Conservation (phyloP, 2,113 vertebrate genomes). For the Megalops atlanticus region DNA sequence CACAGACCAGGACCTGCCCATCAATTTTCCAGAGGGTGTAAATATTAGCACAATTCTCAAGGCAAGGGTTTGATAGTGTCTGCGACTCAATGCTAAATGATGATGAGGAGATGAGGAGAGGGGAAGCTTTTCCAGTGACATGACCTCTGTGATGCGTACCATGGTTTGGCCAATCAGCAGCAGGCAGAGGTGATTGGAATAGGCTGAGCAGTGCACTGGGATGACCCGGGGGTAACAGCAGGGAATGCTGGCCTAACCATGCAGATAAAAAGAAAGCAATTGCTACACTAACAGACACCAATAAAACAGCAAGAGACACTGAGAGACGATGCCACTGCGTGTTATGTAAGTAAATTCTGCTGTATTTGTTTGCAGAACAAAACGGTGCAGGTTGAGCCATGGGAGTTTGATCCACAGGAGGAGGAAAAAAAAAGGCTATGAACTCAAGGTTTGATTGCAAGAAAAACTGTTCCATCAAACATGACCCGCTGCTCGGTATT, state of each 20-base stretch:
- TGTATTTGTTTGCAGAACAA: neutral
- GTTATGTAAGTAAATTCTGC: neutral
- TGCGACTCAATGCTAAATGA: neutral
- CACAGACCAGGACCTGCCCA: neutral
- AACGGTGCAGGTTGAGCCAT: neutral
- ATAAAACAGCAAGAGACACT: neutral
- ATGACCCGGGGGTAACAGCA: neutral
- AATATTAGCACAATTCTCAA: neutral
- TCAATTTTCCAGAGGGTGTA: neutral
- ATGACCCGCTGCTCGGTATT: conserved; percentile 60
- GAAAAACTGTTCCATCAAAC: conserved; percentile 56
- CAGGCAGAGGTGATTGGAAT: neutral
- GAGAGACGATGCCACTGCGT: neutral
- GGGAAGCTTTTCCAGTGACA: too few relatives aligned
- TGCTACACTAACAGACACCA: neutral
- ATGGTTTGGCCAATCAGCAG: neutral
- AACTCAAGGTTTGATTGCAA: neutral
- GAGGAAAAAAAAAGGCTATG: neutral
- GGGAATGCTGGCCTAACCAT: neutral
- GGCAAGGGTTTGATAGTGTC: neutral
- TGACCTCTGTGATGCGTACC: neutral
- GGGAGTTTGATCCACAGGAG: conserved; percentile 39
- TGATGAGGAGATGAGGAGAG: too few relatives aligned
- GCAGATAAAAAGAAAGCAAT: neutral
- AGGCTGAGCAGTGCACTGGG: neutral